Conservation (phyloP, 2,888 invertebrate species). For the Phalangium opilio region DNA sequence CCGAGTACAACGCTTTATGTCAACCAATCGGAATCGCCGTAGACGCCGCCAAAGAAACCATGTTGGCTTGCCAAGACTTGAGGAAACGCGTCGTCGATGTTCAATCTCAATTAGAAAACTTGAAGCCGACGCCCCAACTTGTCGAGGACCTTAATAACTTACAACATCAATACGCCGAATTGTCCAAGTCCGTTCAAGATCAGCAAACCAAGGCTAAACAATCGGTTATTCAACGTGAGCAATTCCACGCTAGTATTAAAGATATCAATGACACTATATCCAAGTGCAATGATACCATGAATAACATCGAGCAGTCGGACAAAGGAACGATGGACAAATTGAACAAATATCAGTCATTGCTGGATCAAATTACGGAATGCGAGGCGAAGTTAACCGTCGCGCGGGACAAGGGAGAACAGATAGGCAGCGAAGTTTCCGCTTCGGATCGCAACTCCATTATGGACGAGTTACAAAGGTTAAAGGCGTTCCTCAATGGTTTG, state of each 20-base stretch:
- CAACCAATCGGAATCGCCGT: constrained; percentile 73
- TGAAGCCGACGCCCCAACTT: constrained; percentile 36
- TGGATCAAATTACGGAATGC: constrained; percentile 72
- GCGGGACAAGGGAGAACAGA: constrained; percentile 80
- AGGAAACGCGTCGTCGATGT: constrained; percentile 23
- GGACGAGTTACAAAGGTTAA: constrained; percentile 68
- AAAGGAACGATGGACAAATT: constrained; percentile 72
- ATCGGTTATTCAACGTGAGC: constrained; percentile 62
- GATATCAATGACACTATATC: constrained; percentile 75
- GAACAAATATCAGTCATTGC: constrained; percentile 67
- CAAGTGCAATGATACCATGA: constrained; percentile 67
- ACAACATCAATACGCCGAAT: constrained; percentile 63
- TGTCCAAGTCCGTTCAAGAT: constrained; percentile 70
- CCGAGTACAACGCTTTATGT: constrained; percentile 61
- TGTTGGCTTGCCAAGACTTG: constrained; percentile 1
- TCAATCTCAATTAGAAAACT: constrained; percentile 37
- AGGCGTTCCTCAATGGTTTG: constrained; percentile 62
- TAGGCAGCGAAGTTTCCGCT: constrained; percentile 74
- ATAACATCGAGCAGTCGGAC: constrained; percentile 68
- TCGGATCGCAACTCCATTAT: constrained; percentile 74
- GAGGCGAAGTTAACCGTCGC: constrained; percentile 74
- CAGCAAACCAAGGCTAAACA: constrained; percentile 47
- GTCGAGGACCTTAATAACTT: constrained; percentile 58
- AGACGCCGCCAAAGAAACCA: constrained; percentile 38
- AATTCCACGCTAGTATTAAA: constrained; percentile 67